These are phyloP conservation scores for Alauda arvensis DNA, from an alignment of 2,797 vertebrate genomes.

Conservation along the genomic window DNA sequence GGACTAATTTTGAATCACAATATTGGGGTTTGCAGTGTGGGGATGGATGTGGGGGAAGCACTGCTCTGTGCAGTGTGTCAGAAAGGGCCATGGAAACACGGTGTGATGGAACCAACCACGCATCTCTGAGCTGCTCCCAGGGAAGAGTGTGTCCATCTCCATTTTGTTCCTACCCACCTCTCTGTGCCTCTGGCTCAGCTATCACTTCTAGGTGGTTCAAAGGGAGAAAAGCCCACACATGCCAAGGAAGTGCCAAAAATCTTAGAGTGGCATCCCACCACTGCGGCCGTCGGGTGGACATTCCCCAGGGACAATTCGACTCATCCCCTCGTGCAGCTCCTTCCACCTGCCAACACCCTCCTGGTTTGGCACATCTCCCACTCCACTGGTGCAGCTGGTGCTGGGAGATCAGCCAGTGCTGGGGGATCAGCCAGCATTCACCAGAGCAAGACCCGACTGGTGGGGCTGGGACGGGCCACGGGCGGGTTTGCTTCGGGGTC, in stretches of 20 bases:
- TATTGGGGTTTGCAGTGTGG: not conserved
- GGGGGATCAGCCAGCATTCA: not conserved
- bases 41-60: accelerated
- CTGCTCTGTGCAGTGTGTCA: not conserved
- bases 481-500: constrained; percentile 1
- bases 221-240: not conserved
- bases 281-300: accelerated
- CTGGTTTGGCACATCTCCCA: constrained; percentile 31
- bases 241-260: not conserved
- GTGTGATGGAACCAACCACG: not conserved
- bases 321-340: not conserved
- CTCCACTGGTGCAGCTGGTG: not conserved
- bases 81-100: accelerated
- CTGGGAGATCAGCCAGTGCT: not conserved
- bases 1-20: not conserved
- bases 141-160: not conserved
- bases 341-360: not conserved
- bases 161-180: not conserved
- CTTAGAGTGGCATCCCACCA: not conserved
- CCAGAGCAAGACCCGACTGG: not conserved
- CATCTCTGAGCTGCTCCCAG: not conserved
- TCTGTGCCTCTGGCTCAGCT: not conserved
- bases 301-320: not conserved
- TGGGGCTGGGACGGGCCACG: not conserved
- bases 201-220: not conserved